Conservation (phyloP, 2,888 invertebrate genomes). For the Eupithecia tripunctaria region DNA sequence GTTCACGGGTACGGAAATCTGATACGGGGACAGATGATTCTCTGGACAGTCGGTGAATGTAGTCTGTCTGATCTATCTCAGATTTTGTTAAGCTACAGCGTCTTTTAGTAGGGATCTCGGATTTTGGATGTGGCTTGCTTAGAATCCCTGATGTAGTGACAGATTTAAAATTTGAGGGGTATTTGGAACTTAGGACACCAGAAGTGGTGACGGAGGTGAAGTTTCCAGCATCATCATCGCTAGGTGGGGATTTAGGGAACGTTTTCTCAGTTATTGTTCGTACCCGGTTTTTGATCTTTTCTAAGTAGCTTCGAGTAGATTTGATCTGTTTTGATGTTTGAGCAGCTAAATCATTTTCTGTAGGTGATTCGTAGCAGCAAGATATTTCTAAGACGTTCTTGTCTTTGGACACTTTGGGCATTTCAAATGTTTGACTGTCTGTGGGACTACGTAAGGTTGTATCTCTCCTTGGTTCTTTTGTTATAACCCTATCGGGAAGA, state of each 20-base stretch:
- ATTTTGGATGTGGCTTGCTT: conserved; percentile 74
- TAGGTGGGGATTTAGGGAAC: conserved; percentile 81
- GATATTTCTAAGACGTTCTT: conserved; percentile 86
- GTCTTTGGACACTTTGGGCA: conserved; percentile 74
- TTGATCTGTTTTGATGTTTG: conserved; percentile 81
- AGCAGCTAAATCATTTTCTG: conserved; percentile 74
- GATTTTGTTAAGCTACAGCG: conserved; percentile 87
- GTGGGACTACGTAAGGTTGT: conserved; percentile 62
- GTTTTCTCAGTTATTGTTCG: conserved; percentile 83
- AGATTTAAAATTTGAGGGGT: conserved; percentile 82
- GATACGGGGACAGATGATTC: conserved; percentile 69
- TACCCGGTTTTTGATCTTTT: conserved; percentile 86
- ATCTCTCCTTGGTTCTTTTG: conserved; percentile 75
- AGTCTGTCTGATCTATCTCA: conserved; percentile 87
- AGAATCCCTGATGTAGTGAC: conserved; percentile 87
- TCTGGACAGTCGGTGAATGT: conserved; percentile 75
- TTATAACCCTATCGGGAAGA: conserved; percentile 65
- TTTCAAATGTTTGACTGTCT: conserved; percentile 62
- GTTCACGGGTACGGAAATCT: conserved; percentile 67
- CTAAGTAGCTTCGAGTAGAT: conserved; percentile 84
- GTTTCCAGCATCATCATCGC: conserved; percentile 84
- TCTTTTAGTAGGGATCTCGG: conserved; percentile 64
- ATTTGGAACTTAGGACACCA: conserved; percentile 86
- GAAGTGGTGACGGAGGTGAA: conserved; percentile 88
- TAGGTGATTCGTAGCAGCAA: conserved; percentile 85